A percentile compares a stretch with the other conserved stretches of the same genome.
These are phyloP conservation scores for Apocrypta bakeri DNA, from an alignment of 1,140 invertebrate genomes.

Conservation along the genomic window DNA sequence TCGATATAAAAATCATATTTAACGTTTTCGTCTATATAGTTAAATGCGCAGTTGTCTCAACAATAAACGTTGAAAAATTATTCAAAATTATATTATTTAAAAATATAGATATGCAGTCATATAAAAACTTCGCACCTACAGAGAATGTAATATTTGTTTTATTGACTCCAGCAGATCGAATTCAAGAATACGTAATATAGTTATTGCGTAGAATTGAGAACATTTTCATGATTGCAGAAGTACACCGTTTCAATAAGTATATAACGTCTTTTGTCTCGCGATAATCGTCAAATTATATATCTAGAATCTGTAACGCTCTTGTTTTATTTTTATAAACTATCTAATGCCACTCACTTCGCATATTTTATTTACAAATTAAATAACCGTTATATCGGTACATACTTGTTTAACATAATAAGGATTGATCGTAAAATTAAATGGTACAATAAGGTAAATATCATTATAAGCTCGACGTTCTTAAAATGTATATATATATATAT, in stretches of 20 bases:
- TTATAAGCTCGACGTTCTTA: not conserved
- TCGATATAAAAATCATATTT: not conserved
- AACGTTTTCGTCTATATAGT: not conserved
- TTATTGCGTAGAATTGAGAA: not conserved
- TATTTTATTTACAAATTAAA: slow-evolving; percentile 20
- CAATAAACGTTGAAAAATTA: not conserved
- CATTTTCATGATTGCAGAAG: not conserved
- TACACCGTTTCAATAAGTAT: not conserved
- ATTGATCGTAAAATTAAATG: not conserved
- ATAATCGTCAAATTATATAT: not conserved
- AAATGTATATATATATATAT: not conserved
- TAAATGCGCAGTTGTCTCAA: not conserved
- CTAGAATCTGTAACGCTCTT: not conserved
- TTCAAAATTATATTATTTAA: not conserved
- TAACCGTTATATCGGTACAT: not conserved
- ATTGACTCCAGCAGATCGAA: not conserved
- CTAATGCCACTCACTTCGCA: not conserved
- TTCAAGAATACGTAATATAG: not conserved
- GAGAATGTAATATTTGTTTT: not conserved
- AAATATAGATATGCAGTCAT: slow-evolving; percentile 24
- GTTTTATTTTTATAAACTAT: not conserved
- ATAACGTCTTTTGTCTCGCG: not conserved
- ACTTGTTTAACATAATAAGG: not conserved
- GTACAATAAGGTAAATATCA: not conserved
- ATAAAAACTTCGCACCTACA: not conserved